Conservation (phyloP, 2,888 invertebrate genomes). For the Drosophila yooni region DNA sequence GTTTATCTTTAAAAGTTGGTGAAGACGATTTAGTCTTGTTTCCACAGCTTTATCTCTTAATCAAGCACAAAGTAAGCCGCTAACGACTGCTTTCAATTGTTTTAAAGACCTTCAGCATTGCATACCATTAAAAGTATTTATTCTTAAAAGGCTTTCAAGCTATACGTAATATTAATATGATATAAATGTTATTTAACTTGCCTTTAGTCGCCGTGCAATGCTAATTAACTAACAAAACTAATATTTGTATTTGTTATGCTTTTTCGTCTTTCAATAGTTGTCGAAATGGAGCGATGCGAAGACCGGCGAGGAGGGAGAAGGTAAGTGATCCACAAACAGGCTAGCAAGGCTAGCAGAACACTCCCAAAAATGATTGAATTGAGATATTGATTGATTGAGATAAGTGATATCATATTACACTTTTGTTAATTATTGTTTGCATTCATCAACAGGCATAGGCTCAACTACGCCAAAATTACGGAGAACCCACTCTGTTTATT, state of each 20-base stretch:
- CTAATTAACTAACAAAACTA: conserved; percentile 36
- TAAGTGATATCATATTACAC: neutral
- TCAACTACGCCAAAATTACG: neutral
- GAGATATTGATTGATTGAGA: neutral
- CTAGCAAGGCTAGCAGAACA: neutral
- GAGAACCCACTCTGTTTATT: neutral
- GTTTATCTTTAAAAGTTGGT: neutral
- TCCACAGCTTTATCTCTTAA: neutral
- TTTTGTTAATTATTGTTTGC: neutral
- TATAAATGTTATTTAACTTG: neutral
- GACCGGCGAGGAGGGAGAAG: conserved; percentile 79
- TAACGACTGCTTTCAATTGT: too few species aligned
- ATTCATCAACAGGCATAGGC: neutral
- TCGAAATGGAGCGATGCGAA: conserved; percentile 89
- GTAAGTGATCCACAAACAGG: conserved; percentile 57
- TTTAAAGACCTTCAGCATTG: neutral
- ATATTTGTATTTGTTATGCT: conserved; percentile 24
- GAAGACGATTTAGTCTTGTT: neutral
- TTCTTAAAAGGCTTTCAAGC: neutral
- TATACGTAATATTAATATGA: neutral
- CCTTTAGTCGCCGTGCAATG: neutral
- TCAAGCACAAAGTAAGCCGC: neutral
- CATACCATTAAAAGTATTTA: neutral
- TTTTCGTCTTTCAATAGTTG: conserved; percentile 87
- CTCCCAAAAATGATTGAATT: neutral